A percentile compares a stretch with the other conserved stretches of the same genome.
These are phyloP conservation scores for Oreochromis aureus DNA, from an alignment of 2,113 vertebrate genomes.

Conservation along the genomic window DNA sequence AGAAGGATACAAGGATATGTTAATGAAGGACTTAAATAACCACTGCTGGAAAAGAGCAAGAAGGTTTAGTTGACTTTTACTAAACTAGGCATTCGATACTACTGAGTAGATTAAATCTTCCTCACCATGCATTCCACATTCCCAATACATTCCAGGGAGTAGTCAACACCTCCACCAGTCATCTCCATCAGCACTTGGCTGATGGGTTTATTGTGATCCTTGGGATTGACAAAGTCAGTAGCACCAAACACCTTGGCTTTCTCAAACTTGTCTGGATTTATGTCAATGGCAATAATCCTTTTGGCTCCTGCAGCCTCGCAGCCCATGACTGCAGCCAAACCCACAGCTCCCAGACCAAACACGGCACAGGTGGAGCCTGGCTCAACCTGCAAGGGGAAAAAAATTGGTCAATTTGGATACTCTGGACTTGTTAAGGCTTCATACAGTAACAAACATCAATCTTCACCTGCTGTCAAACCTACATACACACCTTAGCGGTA, in stretches of 20 bases:
- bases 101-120: neutral
- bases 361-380: slow-evolving; percentile 78
- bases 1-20: neutral
- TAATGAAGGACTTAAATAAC: neutral
- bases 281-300: slow-evolving; percentile 74
- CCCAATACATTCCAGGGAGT: slow-evolving; percentile 76
- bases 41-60: neutral
- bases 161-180: slow-evolving; percentile 75
- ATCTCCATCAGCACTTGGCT: slow-evolving; percentile 73
- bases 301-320: slow-evolving; percentile 77
- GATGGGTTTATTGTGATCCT: slow-evolving; percentile 71
- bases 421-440: neutral
- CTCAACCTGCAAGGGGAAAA: slow-evolving; percentile 61
- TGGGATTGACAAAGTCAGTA: slow-evolving; percentile 75
- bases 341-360: slow-evolving; percentile 82
- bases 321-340: slow-evolving; percentile 80
- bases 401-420: neutral
- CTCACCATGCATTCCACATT: slow-evolving; percentile 55
- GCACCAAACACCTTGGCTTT: slow-evolving; percentile 76
- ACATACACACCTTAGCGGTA: slow-evolving; percentile 69
- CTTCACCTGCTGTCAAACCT: neutral
- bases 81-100: neutral
- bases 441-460: neutral
- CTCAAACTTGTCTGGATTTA: slow-evolving; percentile 77
- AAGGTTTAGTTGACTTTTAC: neutral